Percentiles rank a stretch among this genome's conserved stretches.
Conservation (phyloP, 2,797 vertebrate genomes). For the Acropternis orthonyx region DNA sequence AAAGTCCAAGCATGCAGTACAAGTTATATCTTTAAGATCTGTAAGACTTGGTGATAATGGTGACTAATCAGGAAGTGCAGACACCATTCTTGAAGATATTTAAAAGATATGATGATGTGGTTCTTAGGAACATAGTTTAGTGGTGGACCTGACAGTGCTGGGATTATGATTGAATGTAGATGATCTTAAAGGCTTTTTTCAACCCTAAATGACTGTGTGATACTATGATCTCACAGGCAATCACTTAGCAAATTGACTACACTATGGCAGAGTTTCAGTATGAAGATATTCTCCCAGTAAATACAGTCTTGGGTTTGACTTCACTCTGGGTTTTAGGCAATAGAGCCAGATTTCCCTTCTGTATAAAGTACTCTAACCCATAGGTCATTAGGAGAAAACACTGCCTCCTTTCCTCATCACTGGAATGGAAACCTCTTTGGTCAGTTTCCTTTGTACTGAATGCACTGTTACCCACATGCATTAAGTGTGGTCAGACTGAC, state of each 20-base stretch:
- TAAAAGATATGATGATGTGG: background rate
- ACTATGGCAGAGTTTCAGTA: background rate
- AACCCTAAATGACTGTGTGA: background rate
- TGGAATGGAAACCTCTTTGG: background rate
- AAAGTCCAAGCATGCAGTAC: background rate
- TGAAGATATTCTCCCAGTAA: background rate
- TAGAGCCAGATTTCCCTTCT: background rate
- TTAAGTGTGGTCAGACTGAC: background rate
- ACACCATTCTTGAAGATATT: background rate
- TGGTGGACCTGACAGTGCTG: background rate
- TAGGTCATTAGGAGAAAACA: background rate
- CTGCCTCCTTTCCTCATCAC: background rate
- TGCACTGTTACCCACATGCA: rapidly evolving
- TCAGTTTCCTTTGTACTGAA: background rate
- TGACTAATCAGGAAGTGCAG: background rate
- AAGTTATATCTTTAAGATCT: background rate
- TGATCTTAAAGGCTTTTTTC: background rate
- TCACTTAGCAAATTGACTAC: background rate
- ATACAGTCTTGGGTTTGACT: background rate
- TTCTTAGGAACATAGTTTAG: background rate
- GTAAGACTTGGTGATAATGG: background rate
- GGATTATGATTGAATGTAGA: background rate
- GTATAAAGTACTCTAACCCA: background rate
- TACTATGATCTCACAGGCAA: background rate
- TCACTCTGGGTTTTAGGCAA: background rate